Evolutionary conservation across 2,113 vertebrate species (phyloP).

Genomic region (Cygnus buccinator): DNA sequence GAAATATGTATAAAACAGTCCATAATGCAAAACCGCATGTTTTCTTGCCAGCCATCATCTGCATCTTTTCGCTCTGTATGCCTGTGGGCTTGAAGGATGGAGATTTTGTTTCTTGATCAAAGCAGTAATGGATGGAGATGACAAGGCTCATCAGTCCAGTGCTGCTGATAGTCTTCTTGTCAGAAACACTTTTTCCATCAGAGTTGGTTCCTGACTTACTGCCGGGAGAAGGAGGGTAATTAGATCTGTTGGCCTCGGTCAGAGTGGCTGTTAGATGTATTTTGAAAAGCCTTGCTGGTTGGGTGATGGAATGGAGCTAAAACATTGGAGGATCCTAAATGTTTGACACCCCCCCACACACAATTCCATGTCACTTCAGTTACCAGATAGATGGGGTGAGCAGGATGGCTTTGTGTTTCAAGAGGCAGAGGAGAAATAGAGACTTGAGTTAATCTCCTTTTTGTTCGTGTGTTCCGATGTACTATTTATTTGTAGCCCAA

Average conservation of each 20-base stretch:
- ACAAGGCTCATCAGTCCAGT: not conserved
- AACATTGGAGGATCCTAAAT: not conserved
- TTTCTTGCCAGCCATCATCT: not conserved
- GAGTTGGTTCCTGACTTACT: not conserved
- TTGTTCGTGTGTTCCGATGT: not conserved
- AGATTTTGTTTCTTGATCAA: conserved; percentile 16
- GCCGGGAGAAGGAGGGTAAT: not conserved
- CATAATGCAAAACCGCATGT: not conserved
- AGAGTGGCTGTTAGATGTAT: not conserved
- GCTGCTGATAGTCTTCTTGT: not conserved
- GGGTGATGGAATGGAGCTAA: not conserved
- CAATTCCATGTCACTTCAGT: not conserved
- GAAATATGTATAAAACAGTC: not conserved
- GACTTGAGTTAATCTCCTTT: not conserved
- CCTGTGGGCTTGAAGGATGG: not conserved
- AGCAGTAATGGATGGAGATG: not conserved
- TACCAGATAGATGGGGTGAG: not conserved
- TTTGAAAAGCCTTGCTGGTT: not conserved
- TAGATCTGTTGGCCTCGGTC: accelerated
- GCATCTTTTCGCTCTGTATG: not conserved
- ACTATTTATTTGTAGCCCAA: not conserved
- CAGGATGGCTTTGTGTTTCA: not conserved
- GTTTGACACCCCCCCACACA: not conserved
- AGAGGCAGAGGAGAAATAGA: not conserved
- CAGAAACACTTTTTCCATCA: not conserved